phyloP scores from a whole-genome alignment of 2,888 invertebrate genomes.

The Metellina segmentata region DNA sequence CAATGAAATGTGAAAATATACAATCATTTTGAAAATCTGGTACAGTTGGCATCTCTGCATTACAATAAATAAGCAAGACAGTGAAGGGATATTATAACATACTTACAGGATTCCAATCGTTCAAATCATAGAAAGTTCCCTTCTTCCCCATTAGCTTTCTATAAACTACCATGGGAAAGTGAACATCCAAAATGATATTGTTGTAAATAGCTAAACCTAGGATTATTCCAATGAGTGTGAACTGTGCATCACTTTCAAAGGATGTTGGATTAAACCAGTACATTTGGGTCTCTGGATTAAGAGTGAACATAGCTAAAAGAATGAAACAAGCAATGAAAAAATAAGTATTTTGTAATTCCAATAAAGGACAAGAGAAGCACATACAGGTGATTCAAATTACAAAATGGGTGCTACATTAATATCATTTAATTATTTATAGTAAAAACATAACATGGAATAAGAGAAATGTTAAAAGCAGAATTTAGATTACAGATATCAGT shows the following conservation, averaged over 20 bases:
- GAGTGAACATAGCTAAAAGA: slow-evolving; percentile 83
- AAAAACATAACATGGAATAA: too few species aligned
- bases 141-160: slow-evolving; percentile 94
- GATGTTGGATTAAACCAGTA: slow-evolving; percentile 96
- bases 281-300: slow-evolving; percentile 83
- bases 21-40: too few species aligned
- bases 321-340: background rate
- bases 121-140: slow-evolving; percentile 92
- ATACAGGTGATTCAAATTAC: background rate
- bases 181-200: slow-evolving; percentile 95
- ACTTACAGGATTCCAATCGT: slow-evolving; percentile 93
- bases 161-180: slow-evolving; percentile 97
- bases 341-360: background rate
- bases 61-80: too few species aligned
- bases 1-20: too few species aligned
- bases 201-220: slow-evolving; percentile 97
- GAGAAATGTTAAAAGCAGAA: too few species aligned
- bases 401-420: background rate
- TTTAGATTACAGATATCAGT: too few species aligned
- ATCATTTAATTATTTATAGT: too few species aligned
- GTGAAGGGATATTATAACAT: background rate
- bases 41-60: too few species aligned
- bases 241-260: slow-evolving; percentile 96
- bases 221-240: slow-evolving; percentile 95
- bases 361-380: background rate